phyloP scores from a whole-genome alignment of 2,797 vertebrate genomes.

The Mycteria americana region DNA sequence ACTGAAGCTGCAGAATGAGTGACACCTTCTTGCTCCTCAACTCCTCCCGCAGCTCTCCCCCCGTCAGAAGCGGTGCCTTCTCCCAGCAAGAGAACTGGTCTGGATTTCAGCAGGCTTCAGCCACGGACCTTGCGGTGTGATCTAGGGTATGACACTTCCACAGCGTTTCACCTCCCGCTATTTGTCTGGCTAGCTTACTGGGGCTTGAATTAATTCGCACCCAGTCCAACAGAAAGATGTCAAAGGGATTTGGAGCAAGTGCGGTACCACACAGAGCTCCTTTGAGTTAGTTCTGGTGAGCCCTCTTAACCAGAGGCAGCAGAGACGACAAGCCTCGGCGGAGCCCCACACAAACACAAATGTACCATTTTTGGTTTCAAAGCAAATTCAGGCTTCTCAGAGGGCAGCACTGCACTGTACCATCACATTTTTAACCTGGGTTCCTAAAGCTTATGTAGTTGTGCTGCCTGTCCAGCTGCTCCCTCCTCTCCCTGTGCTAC shows the following conservation, averaged over 20 bases:
- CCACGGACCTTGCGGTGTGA: not conserved
- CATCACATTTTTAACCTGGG: too few species aligned
- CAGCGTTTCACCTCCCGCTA: not conserved
- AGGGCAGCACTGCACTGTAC: not conserved
- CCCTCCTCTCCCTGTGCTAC: not conserved
- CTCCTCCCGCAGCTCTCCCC: not conserved
- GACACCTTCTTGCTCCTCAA: not conserved
- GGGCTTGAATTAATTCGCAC: not conserved
- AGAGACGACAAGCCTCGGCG: fast-evolving
- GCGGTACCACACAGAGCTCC: not conserved
- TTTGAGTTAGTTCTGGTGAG: fast-evolving
- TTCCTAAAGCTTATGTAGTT: not conserved
- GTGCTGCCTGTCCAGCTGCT: not conserved
- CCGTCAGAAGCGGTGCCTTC: fast-evolving
- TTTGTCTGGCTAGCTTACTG: fast-evolving
- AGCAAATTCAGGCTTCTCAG: not conserved
- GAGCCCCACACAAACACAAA: not conserved
- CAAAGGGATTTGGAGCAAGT: not conserved
- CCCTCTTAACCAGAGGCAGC: not conserved
- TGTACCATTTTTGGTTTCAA: not conserved
- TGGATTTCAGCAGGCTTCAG: not conserved
- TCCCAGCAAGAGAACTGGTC: fast-evolving
- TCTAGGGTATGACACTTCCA: fast-evolving
- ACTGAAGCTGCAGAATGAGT: not conserved
- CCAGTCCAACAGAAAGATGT: not conserved